phyloP scores from a whole-genome alignment of 2,888 invertebrate species.

The Pelosia muscerda region DNA sequence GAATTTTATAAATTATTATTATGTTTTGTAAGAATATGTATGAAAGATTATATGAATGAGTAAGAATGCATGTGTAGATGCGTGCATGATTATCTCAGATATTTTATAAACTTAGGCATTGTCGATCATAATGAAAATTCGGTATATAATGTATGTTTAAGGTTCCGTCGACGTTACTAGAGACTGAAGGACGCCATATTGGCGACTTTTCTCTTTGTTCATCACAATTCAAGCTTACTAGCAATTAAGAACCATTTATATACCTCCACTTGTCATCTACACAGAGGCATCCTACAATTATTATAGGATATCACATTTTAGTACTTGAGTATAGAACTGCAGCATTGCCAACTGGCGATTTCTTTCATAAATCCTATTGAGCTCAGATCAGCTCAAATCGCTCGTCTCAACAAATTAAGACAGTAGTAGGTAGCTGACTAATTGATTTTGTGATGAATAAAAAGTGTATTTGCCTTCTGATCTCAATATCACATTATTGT shows the following conservation, averaged over 20 bases:
- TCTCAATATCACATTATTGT: conserved; percentile 79
- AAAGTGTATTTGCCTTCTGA: conserved; percentile 70
- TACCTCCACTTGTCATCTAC: neutral
- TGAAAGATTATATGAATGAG: conserved; percentile 69
- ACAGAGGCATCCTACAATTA: no score
- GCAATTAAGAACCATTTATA: neutral
- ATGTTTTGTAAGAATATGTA: conserved; percentile 80
- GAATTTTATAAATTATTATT: conserved; percentile 85
- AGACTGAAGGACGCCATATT: conserved; percentile 83
- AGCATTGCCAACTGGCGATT: neutral
- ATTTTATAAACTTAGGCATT: conserved; percentile 81
- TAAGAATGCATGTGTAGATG: conserved; percentile 63
- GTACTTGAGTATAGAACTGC: neutral
- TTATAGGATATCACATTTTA: neutral
- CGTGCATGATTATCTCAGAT: conserved; percentile 70
- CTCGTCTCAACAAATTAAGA: no score
- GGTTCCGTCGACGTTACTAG: conserved; percentile 75
- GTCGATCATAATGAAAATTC: conserved; percentile 76
- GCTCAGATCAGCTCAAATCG: no score
- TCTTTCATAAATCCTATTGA: neutral
- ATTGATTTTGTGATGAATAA: conserved; percentile 72
- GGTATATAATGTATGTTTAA: conserved; percentile 76
- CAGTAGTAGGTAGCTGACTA: neutral
- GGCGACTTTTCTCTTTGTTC: conserved; percentile 75
- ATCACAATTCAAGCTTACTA: conserved; percentile 59